These are phyloP conservation scores for Umimayanthus chanpuru DNA, from an alignment of 92 coral and sea anemone species.

Conservation along the genomic window DNA sequence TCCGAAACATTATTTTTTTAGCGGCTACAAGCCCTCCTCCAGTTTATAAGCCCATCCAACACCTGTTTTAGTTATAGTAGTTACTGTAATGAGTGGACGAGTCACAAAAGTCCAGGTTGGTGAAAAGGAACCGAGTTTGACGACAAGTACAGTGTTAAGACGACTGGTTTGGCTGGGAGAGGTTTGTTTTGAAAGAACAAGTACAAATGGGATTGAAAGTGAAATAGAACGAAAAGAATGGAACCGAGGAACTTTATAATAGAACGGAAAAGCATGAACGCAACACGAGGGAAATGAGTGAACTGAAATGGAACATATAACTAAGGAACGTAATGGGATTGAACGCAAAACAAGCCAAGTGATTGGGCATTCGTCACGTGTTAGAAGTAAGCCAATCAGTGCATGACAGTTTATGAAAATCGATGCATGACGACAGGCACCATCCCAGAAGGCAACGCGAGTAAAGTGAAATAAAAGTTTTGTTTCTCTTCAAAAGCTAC, in stretches of 20 bases:
- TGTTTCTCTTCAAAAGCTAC: no score
- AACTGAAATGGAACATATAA: background rate
- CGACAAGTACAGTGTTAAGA: constrained; percentile 20
- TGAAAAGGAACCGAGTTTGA: background rate
- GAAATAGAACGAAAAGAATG: constrained; percentile 23
- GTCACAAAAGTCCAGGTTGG: background rate
- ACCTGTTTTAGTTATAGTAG: no score
- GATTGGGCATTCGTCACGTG: background rate
- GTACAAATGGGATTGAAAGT: constrained; percentile 18
- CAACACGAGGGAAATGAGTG: background rate
- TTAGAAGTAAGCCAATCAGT: background rate
- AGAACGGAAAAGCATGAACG: background rate
- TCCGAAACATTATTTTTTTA: no score
- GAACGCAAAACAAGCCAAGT: background rate
- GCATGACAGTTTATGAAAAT: background rate
- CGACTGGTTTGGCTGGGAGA: background rate
- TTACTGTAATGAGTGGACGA: background rate
- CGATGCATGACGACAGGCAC: no score
- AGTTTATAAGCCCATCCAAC: no score
- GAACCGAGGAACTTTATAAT: background rate
- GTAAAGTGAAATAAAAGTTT: no score
- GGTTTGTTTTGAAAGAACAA: background rate
- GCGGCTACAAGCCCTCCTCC: no score
- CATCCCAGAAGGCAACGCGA: no score
- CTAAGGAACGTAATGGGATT: background rate